Conservation (phyloP, 1,140 invertebrate species). For the Achroia grisella region DNA sequence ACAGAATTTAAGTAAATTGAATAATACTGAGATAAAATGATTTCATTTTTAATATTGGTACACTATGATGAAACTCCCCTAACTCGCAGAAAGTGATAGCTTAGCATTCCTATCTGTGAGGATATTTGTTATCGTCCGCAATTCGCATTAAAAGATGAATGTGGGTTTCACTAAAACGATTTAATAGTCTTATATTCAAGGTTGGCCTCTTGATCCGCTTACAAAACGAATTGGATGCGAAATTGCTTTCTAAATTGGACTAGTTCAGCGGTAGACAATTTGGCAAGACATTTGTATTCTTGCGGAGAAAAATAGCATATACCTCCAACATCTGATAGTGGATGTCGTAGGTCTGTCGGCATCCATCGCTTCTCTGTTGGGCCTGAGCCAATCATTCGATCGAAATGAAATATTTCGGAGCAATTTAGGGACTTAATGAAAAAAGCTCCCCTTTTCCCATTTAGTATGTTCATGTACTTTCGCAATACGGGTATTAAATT, state of each 20-base stretch:
- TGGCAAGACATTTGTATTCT: slow-evolving; percentile 72
- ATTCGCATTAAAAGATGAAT: slow-evolving; percentile 30
- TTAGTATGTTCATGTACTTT: slow-evolving; percentile 14
- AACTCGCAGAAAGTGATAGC: not conserved
- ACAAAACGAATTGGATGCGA: slow-evolving; percentile 68
- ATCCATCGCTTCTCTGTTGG: slow-evolving; percentile 39
- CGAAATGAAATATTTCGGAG: slow-evolving; percentile 46
- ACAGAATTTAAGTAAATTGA: not conserved
- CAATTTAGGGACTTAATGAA: slow-evolving; percentile 34
- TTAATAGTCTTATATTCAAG: slow-evolving; percentile 61
- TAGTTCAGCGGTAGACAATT: slow-evolving; percentile 68
- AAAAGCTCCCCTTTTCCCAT: slow-evolving; percentile 27
- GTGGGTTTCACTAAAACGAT: slow-evolving; percentile 34
- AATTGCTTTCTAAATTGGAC: slow-evolving; percentile 72
- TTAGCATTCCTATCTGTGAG: too few species aligned
- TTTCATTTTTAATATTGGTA: not conserved
- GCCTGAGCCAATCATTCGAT: slow-evolving; percentile 57
- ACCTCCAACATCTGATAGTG: slow-evolving; percentile 64
- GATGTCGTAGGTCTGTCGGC: slow-evolving; percentile 48
- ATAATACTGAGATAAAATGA: not conserved
- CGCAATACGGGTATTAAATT: slow-evolving; percentile 6
- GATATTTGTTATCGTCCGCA: not conserved
- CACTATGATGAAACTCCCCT: not conserved
- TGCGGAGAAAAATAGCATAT: slow-evolving; percentile 67
- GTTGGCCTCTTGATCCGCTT: slow-evolving; percentile 62